Conservation (phyloP, 2,797 vertebrate species). For the Microchirus variegatus region DNA sequence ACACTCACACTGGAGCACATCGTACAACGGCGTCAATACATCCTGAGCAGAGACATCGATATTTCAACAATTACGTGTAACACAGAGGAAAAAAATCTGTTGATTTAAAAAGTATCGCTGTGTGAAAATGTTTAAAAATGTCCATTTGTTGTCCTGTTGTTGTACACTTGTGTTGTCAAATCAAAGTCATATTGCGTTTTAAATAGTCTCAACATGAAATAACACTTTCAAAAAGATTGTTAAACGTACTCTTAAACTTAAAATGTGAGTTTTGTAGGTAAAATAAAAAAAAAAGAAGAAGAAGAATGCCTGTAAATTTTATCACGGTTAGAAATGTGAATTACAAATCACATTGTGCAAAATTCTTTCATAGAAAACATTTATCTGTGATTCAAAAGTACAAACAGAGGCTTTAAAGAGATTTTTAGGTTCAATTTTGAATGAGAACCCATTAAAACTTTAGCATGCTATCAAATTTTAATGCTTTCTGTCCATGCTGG, state of each 20-base stretch:
- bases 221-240: constrained; percentile 26
- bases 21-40: constrained; percentile 26
- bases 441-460: constrained; percentile 42
- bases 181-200: constrained; percentile 15
- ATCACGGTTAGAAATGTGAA: constrained; percentile 28
- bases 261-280: neutral
- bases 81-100: constrained; percentile 54
- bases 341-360: constrained; percentile 33
- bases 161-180: neutral
- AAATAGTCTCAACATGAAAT: constrained; percentile 4
- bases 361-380: constrained; percentile 36
- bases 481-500: constrained; percentile 33
- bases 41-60: constrained; percentile 41
- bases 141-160: neutral
- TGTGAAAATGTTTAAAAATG: constrained; percentile 19
- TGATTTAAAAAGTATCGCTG: constrained; percentile 16
- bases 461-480: constrained; percentile 27
- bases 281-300: constrained; percentile 23
- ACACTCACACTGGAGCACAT: constrained; percentile 30
- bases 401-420: constrained; percentile 36
- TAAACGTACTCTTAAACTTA: no score
- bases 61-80: constrained; percentile 1
- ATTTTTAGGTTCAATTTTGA: constrained; percentile 12
- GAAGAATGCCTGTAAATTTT: constrained; percentile 10
- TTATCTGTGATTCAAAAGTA: constrained; percentile 49